Evolutionary conservation across 2,113 vertebrate genomes (phyloP).

Genomic region (Mirza zaza): DNA sequence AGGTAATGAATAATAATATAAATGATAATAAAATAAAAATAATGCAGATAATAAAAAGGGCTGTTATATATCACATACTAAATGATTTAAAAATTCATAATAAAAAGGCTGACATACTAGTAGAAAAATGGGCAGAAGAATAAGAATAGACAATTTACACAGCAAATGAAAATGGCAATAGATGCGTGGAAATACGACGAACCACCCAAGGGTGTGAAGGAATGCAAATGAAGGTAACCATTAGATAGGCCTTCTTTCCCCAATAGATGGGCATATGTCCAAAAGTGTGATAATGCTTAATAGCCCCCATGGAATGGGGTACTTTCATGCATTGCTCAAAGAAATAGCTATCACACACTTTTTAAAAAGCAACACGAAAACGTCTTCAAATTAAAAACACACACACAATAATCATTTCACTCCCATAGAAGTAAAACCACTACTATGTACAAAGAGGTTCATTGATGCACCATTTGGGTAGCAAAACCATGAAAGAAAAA

Average conservation of each 20-base stretch:
- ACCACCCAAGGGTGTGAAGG: not conserved
- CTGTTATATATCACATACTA: not conserved
- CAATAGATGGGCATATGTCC: not conserved
- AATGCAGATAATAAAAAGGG: not conserved
- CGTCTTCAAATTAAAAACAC: not conserved
- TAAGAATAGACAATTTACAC: not conserved
- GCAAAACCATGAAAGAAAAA: not conserved
- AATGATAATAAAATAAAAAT: not conserved
- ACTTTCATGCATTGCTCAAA: not conserved
- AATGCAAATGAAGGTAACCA: not conserved
- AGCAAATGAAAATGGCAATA: not conserved
- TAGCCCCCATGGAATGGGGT: not conserved
- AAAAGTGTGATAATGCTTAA: not conserved
- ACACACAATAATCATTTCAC: not conserved
- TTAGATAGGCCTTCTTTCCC: not conserved
- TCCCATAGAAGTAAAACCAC: not conserved
- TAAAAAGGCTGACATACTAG: not conserved
- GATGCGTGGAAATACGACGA: not conserved
- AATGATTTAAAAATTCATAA: not conserved
- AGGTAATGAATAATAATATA: not conserved
- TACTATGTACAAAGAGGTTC: too few relatives aligned
- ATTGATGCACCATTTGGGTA: not conserved
- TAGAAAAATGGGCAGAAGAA: not conserved
- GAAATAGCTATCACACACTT: not conserved
- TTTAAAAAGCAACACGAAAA: conserved; percentile 26